Evolutionary conservation across 2,888 invertebrate species (phyloP).

Genomic region (Diploptera punctata): DNA sequence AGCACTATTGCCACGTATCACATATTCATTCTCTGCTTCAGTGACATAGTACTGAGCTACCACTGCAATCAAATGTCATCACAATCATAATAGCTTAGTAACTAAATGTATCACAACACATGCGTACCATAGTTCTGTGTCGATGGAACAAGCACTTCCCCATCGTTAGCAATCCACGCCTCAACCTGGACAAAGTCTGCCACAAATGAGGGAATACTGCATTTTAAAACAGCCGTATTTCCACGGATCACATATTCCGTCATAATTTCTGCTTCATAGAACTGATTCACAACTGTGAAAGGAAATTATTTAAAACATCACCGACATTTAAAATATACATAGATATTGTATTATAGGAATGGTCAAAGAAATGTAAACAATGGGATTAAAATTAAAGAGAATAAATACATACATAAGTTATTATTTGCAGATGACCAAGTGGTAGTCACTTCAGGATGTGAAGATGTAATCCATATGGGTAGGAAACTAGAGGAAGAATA

Average conservation of each 20-base stretch:
- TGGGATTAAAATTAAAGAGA: too few relatives aligned
- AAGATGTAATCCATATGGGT: too few relatives aligned
- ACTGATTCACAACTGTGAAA: constrained; percentile 72
- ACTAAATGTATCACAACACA: not conserved
- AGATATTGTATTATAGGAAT: too few relatives aligned
- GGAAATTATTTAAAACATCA: constrained; percentile 49
- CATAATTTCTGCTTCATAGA: constrained; percentile 74
- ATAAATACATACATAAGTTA: too few relatives aligned
- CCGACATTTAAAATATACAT: too few relatives aligned
- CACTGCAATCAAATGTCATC: constrained; percentile 58
- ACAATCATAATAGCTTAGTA: not conserved
- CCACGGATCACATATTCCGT: constrained; percentile 77
- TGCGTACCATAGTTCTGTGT: constrained; percentile 40
- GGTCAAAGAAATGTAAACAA: too few relatives aligned
- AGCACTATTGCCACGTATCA: constrained; percentile 75
- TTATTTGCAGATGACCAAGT: too few relatives aligned
- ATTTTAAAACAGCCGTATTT: constrained; percentile 74
- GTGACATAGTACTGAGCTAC: constrained; percentile 76
- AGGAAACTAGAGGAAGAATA: too few relatives aligned
- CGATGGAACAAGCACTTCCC: constrained; percentile 37
- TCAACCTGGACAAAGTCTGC: constrained; percentile 75
- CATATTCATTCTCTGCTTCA: constrained; percentile 75
- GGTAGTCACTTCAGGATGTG: too few relatives aligned
- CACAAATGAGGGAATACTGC: constrained; percentile 77
- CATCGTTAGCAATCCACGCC: constrained; percentile 64